Evolutionary conservation across 1,140 invertebrate genomes (phyloP).

Genomic region (Brachionus sp.): DNA sequence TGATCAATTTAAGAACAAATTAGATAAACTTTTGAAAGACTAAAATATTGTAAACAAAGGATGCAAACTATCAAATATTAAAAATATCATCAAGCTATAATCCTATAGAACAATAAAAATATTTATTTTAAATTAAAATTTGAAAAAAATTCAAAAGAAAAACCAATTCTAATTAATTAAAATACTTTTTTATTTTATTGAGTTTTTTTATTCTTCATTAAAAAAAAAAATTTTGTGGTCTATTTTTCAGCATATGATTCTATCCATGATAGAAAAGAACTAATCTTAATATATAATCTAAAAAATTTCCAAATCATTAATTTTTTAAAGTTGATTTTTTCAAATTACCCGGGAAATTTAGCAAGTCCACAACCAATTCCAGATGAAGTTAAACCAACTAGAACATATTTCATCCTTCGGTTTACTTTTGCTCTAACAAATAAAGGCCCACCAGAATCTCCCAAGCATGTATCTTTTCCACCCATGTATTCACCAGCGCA

Average conservation of each 20-base stretch:
- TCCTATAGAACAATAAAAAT: not conserved
- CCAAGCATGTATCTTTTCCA: conserved; percentile 18
- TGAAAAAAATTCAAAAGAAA: not conserved
- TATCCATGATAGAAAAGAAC: conserved; percentile 18
- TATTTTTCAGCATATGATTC: not conserved
- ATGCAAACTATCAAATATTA: too few species aligned
- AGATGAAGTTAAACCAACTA: not conserved
- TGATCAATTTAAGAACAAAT: too few species aligned
- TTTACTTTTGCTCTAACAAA: not conserved
- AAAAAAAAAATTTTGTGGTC: not conserved
- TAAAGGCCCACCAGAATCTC: not conserved
- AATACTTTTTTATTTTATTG: too few species aligned
- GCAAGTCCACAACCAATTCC: not conserved
- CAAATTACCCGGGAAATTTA: not conserved
- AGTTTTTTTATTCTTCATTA: not conserved
- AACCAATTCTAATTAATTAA: too few species aligned
- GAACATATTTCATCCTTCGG: not conserved
- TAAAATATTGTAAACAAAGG: too few species aligned
- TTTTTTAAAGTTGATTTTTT: not conserved
- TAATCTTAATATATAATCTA: conserved; percentile 21
- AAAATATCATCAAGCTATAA: too few species aligned
- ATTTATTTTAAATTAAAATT: not conserved
- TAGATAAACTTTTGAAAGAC: too few species aligned
- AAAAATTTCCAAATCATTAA: not conserved
- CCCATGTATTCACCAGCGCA: not conserved